Evolutionary conservation across 2,113 vertebrate genomes (phyloP).

Genomic region (Podarcis muralis): DNA sequence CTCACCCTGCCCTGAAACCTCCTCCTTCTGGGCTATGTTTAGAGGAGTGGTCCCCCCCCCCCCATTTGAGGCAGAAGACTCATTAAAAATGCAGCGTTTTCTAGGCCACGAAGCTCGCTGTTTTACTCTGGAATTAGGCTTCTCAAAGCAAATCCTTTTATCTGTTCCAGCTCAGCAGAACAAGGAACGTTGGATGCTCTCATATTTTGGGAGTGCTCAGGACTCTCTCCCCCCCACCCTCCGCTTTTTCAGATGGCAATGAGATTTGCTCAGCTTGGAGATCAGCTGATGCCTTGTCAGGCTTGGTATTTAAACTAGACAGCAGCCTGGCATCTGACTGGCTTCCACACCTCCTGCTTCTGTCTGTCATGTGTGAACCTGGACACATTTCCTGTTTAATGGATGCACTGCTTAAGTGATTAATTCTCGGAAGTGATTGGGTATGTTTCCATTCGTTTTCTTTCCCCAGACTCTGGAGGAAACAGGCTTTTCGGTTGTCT

Average conservation of each 20-base stretch:
- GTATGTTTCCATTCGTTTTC: neutral
- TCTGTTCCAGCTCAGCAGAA: neutral
- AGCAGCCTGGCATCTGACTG: too few species aligned
- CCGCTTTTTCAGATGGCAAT: neutral
- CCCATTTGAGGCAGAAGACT: constrained; percentile 15
- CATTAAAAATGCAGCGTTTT: constrained; percentile 32
- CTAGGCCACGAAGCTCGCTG: constrained; percentile 22
- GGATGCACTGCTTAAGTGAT: neutral
- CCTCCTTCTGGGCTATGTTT: constrained; percentile 51
- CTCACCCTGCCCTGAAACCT: neutral
- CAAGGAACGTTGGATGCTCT: neutral
- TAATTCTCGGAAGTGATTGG: neutral
- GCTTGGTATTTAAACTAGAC: neutral
- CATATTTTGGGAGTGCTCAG: neutral
- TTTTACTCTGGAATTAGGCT: constrained; percentile 1
- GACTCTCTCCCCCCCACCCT: rapidly evolving
- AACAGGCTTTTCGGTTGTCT: neutral
- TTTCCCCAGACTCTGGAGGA: neutral
- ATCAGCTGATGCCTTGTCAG: neutral
- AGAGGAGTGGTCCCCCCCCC: constrained; percentile 22
- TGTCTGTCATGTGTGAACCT: neutral
- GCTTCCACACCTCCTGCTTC: neutral
- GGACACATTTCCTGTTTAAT: neutral
- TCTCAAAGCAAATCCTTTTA: neutral
- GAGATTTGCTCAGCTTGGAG: neutral